Conservation (phyloP, 1,140 invertebrate genomes). For the Laodelphax striatellus region DNA sequence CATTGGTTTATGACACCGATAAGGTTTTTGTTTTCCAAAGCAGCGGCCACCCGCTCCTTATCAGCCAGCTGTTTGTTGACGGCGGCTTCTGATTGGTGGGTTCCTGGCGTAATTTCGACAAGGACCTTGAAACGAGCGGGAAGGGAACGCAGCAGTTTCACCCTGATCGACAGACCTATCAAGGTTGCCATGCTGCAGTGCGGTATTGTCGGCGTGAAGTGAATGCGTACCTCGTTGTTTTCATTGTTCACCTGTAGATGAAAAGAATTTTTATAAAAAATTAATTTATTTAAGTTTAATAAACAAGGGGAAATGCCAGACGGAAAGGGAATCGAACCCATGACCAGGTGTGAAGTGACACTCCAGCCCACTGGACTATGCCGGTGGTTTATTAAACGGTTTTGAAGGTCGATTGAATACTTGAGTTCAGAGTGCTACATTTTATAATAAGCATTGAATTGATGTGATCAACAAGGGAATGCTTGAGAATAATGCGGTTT, state of each 20-base stretch:
- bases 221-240: slow-evolving; percentile 57
- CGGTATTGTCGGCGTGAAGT: slow-evolving; percentile 96
- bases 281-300: no score
- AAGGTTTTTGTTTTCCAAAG: slow-evolving; percentile 72
- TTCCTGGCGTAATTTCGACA: slow-evolving; percentile 84
- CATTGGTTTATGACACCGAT: slow-evolving; percentile 93
- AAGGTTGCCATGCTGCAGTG: slow-evolving; percentile 99
- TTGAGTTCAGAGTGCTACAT: no score
- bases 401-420: no score
- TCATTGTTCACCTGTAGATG: slow-evolving; percentile 48
- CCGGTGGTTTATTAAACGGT: no score
- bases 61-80: slow-evolving; percentile 97
- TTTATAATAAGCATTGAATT: no score
- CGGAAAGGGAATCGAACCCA: no score
- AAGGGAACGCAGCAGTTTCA: slow-evolving; percentile 78
- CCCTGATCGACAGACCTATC: slow-evolving; percentile 79
- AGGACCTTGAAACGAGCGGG: slow-evolving; percentile 68
- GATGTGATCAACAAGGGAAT: no score
- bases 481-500: background rate
- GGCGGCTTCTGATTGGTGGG: slow-evolving; percentile 80
- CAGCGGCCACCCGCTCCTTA: slow-evolving; percentile 95
- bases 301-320: no score
- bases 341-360: no score
- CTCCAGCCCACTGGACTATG: no score
- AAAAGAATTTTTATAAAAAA: slow-evolving; percentile 12